Evolutionary conservation across 1,140 invertebrate species (phyloP).

Genomic region (Branchinecta lynchi): DNA sequence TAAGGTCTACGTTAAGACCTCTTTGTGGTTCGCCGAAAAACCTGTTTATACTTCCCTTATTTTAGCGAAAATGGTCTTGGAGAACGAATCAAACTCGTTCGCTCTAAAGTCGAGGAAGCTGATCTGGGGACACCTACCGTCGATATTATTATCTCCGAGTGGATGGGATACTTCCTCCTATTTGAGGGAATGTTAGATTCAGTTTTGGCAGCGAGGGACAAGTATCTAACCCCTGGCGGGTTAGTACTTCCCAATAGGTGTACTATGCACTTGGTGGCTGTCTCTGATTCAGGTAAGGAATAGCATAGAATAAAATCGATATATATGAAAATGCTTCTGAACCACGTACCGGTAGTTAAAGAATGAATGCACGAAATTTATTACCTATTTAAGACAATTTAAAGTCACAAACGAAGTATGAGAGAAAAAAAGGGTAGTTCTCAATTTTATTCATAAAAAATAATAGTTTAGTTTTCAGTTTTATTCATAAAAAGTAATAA

Average conservation of each 20-base stretch:
- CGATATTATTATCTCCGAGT: slow-evolving; percentile 94
- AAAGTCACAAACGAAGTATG: too few relatives aligned
- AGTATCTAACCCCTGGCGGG: slow-evolving; percentile 66
- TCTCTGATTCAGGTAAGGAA: slow-evolving; percentile 61
- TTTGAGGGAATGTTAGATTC: slow-evolving; percentile 97
- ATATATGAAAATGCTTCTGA: background rate
- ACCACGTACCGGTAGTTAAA: too few relatives aligned
- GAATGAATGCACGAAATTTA: too few relatives aligned
- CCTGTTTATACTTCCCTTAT: too few relatives aligned
- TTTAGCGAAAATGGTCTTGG: slow-evolving; percentile 52
- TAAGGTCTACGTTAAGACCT: too few relatives aligned
- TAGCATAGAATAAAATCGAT: slow-evolving; percentile 18
- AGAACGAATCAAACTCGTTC: slow-evolving; percentile 55
- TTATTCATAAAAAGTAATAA: too few relatives aligned
- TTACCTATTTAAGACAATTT: too few relatives aligned
- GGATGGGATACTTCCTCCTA: slow-evolving; percentile 98
- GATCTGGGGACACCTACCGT: slow-evolving; percentile 60
- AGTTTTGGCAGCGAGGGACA: slow-evolving; percentile 75
- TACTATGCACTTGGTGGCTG: slow-evolving; percentile 69
- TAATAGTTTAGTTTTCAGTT: too few relatives aligned
- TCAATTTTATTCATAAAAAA: too few relatives aligned
- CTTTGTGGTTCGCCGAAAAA: too few relatives aligned
- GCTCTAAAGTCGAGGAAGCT: slow-evolving; percentile 75
- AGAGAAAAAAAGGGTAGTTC: too few relatives aligned
- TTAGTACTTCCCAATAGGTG: slow-evolving; percentile 76